phyloP scores from a whole-genome alignment of 2,797 vertebrate species.

The Pseudochirops cupreus region DNA sequence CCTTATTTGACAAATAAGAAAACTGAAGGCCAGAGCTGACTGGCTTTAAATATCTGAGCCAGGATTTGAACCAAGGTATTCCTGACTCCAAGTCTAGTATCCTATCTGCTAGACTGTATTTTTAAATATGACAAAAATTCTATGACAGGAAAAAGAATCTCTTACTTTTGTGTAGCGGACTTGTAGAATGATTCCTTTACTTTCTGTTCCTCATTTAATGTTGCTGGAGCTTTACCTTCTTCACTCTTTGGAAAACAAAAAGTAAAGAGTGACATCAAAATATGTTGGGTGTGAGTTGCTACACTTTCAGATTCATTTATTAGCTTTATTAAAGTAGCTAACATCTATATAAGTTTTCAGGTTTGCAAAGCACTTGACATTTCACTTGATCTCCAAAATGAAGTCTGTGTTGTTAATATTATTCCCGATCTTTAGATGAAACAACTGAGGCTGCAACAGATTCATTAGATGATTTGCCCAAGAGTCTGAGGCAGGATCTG shows the following conservation, averaged over 20 bases:
- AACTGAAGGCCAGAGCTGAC: neutral
- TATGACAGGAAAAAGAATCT: neutral
- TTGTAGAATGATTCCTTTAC: conserved; percentile 83
- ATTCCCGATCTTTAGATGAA: neutral
- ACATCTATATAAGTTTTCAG: neutral
- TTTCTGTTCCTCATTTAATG: conserved; percentile 62
- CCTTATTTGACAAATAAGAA: neutral
- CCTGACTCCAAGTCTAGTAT: neutral
- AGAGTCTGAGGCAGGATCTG: neutral
- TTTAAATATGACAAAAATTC: conserved; percentile 2
- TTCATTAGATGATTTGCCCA: neutral
- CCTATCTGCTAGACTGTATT: neutral
- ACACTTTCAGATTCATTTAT: neutral
- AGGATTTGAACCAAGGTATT: neutral
- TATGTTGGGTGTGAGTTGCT: neutral
- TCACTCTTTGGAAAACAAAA: conserved; percentile 73
- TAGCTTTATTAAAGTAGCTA: neutral
- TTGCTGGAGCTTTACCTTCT: conserved; percentile 39
- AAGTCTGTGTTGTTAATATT: neutral
- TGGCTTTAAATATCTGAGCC: neutral
- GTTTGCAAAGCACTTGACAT: neutral
- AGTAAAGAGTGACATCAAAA: neutral
- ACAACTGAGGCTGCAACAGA: too few relatives aligned
- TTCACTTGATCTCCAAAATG: neutral
- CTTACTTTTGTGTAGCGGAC: conserved; percentile 87